phyloP scores from a whole-genome alignment of 2,797 vertebrate species.

The Amniataba percoides region DNA sequence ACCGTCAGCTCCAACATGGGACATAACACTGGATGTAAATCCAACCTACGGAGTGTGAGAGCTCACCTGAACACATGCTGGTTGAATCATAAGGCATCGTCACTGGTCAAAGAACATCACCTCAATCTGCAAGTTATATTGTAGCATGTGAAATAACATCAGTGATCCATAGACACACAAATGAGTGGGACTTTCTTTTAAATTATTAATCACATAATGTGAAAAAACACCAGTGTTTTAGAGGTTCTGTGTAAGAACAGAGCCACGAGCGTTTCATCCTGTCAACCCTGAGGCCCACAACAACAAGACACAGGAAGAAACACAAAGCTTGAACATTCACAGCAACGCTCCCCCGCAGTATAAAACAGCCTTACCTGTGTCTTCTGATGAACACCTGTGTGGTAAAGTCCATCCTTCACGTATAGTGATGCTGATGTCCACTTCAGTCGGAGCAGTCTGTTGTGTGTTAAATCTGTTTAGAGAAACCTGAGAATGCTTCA shows the following conservation, averaged over 20 bases:
- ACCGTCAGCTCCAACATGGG: not conserved
- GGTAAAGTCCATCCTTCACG: not conserved
- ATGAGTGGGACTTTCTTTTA: not conserved
- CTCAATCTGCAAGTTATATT: not conserved
- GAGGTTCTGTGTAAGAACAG: not conserved
- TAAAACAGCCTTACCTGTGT: conserved; percentile 22
- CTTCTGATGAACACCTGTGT: not conserved
- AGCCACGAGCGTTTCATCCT: not conserved
- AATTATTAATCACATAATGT: not conserved
- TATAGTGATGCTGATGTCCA: not conserved
- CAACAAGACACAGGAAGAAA: not conserved
- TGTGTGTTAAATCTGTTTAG: not conserved
- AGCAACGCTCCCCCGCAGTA: no score
- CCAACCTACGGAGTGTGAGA: not conserved
- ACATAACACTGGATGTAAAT: not conserved
- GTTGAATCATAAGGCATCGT: fast-evolving
- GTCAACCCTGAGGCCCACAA: not conserved
- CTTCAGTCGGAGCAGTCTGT: not conserved
- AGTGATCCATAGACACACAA: not conserved
- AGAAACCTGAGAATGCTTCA: not conserved
- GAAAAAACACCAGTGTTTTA: not conserved
- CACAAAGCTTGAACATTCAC: no score
- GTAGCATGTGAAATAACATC: not conserved
- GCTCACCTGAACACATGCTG: not conserved
- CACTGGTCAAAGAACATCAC: conserved; percentile 3